Percentiles rank a stretch among this genome's conserved stretches.
Conservation (phyloP, 1,140 invertebrate species). For the Cardiocondyla obscurior region DNA sequence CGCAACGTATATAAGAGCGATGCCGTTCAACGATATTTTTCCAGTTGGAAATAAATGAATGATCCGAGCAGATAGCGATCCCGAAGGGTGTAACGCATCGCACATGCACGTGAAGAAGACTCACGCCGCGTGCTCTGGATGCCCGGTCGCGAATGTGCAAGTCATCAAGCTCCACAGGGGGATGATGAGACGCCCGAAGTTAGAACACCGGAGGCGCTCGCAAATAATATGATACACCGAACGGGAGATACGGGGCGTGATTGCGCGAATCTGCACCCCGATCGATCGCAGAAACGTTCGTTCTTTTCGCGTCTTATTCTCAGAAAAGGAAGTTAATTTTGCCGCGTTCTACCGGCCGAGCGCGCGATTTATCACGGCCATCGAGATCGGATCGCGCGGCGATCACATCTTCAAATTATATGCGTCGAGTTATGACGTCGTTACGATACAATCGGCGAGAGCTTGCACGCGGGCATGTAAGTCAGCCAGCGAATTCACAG, state of each 20-base stretch:
- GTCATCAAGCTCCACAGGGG: constrained; percentile 66
- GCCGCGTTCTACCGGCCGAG: neutral
- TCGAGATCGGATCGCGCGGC: constrained; percentile 20
- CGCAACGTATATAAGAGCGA: neutral
- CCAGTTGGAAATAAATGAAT: constrained; percentile 47
- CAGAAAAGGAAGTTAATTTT: neutral
- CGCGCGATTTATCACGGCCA: constrained; percentile 36
- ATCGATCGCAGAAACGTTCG: constrained; percentile 55
- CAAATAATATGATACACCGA: constrained; percentile 72
- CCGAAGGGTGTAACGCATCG: constrained; percentile 33
- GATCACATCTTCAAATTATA: constrained; percentile 54
- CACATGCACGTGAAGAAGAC: constrained; percentile 34
- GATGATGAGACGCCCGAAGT: constrained; percentile 70
- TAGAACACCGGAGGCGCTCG: constrained; percentile 37
- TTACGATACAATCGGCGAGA: constrained; percentile 67
- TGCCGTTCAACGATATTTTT: constrained; percentile 18
- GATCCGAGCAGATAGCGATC: constrained; percentile 34
- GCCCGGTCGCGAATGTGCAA: constrained; percentile 66
- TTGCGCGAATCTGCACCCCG: constrained; percentile 47
- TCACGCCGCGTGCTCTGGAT: constrained; percentile 51
- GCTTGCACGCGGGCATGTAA: constrained; percentile 45
- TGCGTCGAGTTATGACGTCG: constrained; percentile 66
- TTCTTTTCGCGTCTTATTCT: constrained; percentile 12
- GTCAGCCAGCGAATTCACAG: constrained; percentile 36
- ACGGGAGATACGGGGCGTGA: constrained; percentile 49